A percentile compares a stretch with the other conserved stretches of the same genome.
Conservation (phyloP, 2,113 vertebrate species). For the Trogon surrucura region DNA sequence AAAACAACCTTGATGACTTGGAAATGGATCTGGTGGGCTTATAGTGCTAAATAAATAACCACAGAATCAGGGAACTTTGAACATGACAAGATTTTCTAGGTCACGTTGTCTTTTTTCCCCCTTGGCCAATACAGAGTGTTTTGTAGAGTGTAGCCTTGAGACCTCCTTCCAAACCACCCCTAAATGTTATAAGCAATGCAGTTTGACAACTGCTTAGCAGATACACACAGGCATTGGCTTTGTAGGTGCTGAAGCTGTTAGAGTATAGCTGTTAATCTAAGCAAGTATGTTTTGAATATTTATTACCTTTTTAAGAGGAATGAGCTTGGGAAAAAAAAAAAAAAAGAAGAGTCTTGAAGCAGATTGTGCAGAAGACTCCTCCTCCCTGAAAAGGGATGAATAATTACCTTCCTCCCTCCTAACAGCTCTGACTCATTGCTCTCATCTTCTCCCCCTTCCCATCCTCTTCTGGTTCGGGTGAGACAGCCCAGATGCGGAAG, state of each 20-base stretch:
- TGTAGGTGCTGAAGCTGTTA: conserved; percentile 40
- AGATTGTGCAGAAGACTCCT: not conserved
- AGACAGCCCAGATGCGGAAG: not conserved
- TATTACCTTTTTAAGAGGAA: conserved; percentile 29
- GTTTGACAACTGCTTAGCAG: conserved; percentile 20
- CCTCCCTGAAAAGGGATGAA: not conserved
- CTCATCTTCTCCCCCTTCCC: not conserved
- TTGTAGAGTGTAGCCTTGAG: conserved; percentile 44
- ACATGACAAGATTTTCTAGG: conserved; percentile 48
- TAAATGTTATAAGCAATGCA: conserved; percentile 38
- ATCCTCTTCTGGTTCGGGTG: not conserved
- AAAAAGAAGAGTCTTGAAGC: not conserved
- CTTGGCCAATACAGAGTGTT: conserved; percentile 40
- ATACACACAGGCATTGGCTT: not conserved
- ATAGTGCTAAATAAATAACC: conserved; percentile 40
- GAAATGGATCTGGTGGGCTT: conserved; percentile 47
- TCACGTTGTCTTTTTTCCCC: not conserved
- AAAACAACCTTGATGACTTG: not conserved
- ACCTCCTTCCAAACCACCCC: conserved; percentile 3
- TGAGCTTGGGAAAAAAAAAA: not conserved
- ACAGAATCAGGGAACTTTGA: conserved; percentile 10
- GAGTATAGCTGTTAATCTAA: not conserved
- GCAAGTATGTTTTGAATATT: conserved; percentile 48
- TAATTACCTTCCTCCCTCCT: not conserved
- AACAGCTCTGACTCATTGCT: not conserved